Conservation (phyloP, 2,797 vertebrate species). For the Pachyuromys duprasi region DNA sequence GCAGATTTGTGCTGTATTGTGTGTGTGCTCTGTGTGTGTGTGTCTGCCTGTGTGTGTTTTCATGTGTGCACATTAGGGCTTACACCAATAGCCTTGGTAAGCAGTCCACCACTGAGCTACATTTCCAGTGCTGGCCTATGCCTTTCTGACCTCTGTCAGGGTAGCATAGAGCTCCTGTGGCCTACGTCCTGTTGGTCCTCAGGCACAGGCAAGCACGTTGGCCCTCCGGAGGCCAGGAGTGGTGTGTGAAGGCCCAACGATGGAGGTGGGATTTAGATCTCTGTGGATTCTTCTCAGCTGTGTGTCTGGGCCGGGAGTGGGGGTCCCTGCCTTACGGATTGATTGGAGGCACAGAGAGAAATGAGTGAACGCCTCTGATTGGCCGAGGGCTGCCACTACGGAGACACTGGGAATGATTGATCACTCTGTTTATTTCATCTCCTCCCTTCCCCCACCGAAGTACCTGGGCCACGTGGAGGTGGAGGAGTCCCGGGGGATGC, state of each 20-base stretch:
- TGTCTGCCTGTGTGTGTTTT: neutral
- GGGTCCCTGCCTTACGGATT: neutral
- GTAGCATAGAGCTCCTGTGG: neutral
- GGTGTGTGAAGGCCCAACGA: neutral
- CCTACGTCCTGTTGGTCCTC: neutral
- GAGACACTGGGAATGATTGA: neutral
- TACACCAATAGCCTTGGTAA: neutral
- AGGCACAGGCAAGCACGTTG: neutral
- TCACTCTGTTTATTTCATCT: neutral
- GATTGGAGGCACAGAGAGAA: neutral
- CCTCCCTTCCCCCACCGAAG: constrained; percentile 79
- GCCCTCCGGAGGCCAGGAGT: neutral
- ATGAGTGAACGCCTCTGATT: rapidly evolving
- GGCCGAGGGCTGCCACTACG: neutral
- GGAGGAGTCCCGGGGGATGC: constrained; percentile 96
- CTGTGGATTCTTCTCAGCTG: neutral
- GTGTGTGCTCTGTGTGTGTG: neutral
- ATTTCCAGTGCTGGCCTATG: neutral
- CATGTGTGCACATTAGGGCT: neutral
- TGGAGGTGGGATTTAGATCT: neutral
- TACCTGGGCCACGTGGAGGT: constrained; percentile 95
- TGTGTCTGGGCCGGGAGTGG: too few relatives aligned
- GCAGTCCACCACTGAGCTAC: neutral
- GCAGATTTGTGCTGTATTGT: neutral
- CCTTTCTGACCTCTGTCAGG: neutral